Conservation (phyloP, 2,797 vertebrate species). For the Orestias chungarensis region DNA sequence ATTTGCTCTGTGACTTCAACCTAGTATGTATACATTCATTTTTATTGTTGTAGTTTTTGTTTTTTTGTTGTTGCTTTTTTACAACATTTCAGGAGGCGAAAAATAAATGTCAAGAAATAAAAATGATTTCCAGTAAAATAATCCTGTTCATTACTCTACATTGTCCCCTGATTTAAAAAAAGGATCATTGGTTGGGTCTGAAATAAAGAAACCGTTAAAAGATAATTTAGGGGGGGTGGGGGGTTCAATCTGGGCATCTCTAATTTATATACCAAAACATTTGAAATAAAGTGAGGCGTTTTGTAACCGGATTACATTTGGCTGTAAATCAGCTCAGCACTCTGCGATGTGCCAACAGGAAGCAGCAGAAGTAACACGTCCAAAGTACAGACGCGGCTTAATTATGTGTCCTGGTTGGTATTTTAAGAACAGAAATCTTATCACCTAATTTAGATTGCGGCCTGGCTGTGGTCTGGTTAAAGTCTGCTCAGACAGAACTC, state of each 20-base stretch:
- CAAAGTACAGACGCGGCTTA: constrained; percentile 4
- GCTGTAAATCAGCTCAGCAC: neutral
- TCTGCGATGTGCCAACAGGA: constrained; percentile 3
- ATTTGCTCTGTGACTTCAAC: too few species aligned
- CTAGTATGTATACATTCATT: too few species aligned
- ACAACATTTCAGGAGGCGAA: too few species aligned
- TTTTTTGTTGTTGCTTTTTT: too few species aligned
- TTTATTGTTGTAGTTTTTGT: too few species aligned
- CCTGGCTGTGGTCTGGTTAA: neutral
- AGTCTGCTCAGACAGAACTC: constrained; percentile 13
- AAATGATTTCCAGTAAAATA: too few species aligned
- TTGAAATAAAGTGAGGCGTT: neutral
- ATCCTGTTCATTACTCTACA: too few species aligned
- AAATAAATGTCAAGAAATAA: too few species aligned
- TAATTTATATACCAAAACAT: constrained; percentile 1
- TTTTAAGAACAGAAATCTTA: constrained; percentile 6
- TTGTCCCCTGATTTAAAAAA: neutral
- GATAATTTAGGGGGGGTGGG: neutral
- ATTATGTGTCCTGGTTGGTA: neutral
- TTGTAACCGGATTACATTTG: neutral
- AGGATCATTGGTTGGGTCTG: too few species aligned
- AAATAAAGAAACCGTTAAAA: too few species aligned
- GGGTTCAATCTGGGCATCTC: neutral
- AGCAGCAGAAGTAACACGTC: neutral
- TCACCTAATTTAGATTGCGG: neutral